Evolutionary conservation across 2,113 vertebrate species (phyloP), one percentile per base, ranked within the genome.

Genomic region (Syngnathoides biaculeatus): DNA sequence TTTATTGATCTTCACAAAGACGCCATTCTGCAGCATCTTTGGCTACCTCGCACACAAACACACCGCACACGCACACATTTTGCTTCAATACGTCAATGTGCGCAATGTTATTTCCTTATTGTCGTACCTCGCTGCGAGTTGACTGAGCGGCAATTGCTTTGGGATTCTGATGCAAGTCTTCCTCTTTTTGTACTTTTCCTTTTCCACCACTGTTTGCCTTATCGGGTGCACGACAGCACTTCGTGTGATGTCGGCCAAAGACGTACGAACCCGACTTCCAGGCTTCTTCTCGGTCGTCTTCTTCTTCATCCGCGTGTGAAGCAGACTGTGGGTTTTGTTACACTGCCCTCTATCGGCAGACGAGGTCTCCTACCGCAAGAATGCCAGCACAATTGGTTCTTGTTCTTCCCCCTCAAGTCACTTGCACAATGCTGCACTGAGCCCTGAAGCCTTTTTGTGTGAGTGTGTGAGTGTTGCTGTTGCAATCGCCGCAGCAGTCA

Each of bases 201-300:
- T 88, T 82, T 72, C 79, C 82, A 90, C 88, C 83, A 81, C 78
- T 74, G 50, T 84, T 87, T 89, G 90, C 88, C 89, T 91, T 92
- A 79, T 47, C 64, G 68, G 79, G 75, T 83, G 73, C 74, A 71
- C 55, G 69, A 60, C 61, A 73, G 74, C 77, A 83, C 78, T 48
- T 75, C 68, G 79, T 85, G 77, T 80, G 68, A 87, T 81, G 74
- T 87, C 88, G 89, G 81, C 89, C 91, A 92, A 92, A 92, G 89
- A 91, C 88, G 79, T 74, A 40, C 84, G 78, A 75, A 64, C 79
- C 62, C 78, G 82, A 65, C 75, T 76, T 68, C 77, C 76, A 78
- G 81, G 40, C 24, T 68, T 63, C 67, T 59, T 65, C 38, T n/a
- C 24, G 58, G 26, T 43, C 39, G 39, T 14, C 14, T 30, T 35